Base-by-base conservation (phyloP, 1,140 invertebrate genomes). In the Colletes latitarsis region DNA sequence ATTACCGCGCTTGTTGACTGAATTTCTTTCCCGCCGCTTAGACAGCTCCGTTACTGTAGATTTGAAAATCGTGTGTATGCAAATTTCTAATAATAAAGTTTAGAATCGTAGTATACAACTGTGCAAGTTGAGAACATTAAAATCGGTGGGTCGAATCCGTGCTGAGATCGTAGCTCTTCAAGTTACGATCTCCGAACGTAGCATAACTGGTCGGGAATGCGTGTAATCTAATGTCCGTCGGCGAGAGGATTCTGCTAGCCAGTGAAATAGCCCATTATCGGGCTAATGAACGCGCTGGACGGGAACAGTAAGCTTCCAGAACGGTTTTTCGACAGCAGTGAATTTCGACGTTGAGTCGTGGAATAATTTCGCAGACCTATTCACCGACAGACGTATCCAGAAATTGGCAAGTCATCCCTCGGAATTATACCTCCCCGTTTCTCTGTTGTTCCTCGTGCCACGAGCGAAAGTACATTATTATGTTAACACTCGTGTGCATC, bases 161-260 rank as follows among this genome's bases (percentile, higher is more conserved):
- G 30, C 30, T 30, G 30, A 30, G 30, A 30, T 30, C 30, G 30
- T 30, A 2, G 30, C 30, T 30, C 30, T 30, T 30, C 30, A 30
- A 30, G 30, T 30, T 30, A 30, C 30, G 30, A 30, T 79, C 77
- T 53, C 17, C 14, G 43, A 46, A 9, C 41, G 15, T 19, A 73
- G 63, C 68, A 53, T 64, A 53, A 14, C 57, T 15, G 4, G 19
- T 4, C 8, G 75, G 49, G 81, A 84, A 84, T 80, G 70, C 69
- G 71, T 60, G 52, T 81, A 85, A 85, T 84, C 82, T 76, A 71
- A 68, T 66, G 77, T 76, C 43, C 58, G 72, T 70, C 67, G 17
- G 21, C 30, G 52, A 79, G 66, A 74, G 52, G 46, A 46, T 39
- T 17, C 17, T n/a, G 39, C 58, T 53, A 15, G 52, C 53, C 19